Evolutionary conservation across 2,797 vertebrate species (phyloP).

Genomic region (Danio tinwini): DNA sequence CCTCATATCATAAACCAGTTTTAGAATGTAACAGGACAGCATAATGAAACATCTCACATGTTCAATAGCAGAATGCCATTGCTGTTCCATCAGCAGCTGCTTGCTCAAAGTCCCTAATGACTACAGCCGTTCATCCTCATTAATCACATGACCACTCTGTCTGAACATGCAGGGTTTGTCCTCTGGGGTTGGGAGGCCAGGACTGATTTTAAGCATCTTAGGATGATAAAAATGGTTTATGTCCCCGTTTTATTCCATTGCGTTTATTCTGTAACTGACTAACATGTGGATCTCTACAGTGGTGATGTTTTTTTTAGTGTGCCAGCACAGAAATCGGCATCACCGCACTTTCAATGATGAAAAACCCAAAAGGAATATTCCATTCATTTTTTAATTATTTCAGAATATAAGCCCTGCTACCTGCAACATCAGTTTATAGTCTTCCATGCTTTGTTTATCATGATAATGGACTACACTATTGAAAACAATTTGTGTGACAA

Average conservation of each 20-base stretch:
- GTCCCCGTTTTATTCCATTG: not conserved
- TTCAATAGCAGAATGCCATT: too few species aligned
- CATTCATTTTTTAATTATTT: not conserved
- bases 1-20: too few species aligned
- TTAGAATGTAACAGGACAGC: too few species aligned
- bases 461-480: not conserved
- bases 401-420: not conserved
- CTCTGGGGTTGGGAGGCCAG: not conserved
- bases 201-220: slow-evolving; percentile 10
- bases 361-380: not conserved
- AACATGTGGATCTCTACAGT: not conserved
- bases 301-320: not conserved
- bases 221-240: not conserved
- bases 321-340: not conserved
- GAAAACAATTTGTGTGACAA: not conserved
- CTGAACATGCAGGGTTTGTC: slow-evolving; percentile 7
- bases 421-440: not conserved
- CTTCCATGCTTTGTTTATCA: not conserved
- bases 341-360: not conserved
- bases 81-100: too few species aligned
- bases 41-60: too few species aligned
- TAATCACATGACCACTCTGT: slow-evolving; percentile 12
- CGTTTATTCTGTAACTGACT: not conserved
- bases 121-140: not conserved
- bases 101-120: not conserved